Base-by-base conservation (phyloP, 2,797 vertebrate species). In the Hipposideros larvatus region DNA sequence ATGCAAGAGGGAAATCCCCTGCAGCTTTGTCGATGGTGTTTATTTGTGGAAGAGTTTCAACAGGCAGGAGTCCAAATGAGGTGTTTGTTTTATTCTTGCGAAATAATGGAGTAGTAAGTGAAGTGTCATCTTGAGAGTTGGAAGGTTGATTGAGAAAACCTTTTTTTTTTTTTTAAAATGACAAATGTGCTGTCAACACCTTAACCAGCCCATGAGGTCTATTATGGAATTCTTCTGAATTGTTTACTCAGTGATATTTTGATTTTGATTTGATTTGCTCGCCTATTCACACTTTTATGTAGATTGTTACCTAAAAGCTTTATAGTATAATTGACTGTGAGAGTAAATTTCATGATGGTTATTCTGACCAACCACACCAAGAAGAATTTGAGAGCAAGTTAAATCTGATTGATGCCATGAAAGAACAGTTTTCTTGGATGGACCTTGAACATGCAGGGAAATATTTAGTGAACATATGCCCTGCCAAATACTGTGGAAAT, bases 241-340 rank as follows among this genome's bases (percentile, higher is more conserved):
- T 87, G 57, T 14, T 28, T 75, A 9, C 37, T 94, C 34, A 41
- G 4, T 7, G 28, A 15, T 24, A 22, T 34, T 91, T 91, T 63
- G 4, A 53, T 55, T 95, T 95, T 86, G 2, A 93, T 65, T 87
- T 65, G 57, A 41, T 83, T 82, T 94, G 57, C 15, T 90, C 79
- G 1, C 7, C 22, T 57, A 34, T 21, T 7, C 10, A 79, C 28
- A 89, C 19, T 59, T 83, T 59, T 28, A 61, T 51, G 31, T 22
- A 31, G 31, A 41, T 7, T 77, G 18, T 84, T 79, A 73, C 14
- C 37, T 74, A 43, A 84, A 90, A 89, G 11, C 28, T 31, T 53
- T 86, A 15, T 2, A 87, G 53, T 34, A 2, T 65, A 51, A 91
- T 91, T 66, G 63, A 65, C 31, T 70, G 1, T 65, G 82, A 51